Evolutionary conservation across 2,888 invertebrate species (phyloP).

Genomic region (Caenorhabditis sp.): DNA sequence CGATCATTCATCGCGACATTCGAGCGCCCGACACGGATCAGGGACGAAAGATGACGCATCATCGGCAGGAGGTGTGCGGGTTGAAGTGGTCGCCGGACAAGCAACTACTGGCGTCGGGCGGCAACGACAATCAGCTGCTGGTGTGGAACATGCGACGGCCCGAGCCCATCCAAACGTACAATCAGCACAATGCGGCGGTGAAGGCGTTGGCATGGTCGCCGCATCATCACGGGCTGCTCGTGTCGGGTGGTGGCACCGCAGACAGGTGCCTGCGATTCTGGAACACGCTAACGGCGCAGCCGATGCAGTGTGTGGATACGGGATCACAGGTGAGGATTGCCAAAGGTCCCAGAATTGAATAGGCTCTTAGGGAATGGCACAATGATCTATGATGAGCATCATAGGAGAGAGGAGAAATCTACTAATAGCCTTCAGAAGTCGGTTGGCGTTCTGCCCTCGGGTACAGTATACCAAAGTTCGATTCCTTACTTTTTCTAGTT

Average conservation of each 20-base stretch:
- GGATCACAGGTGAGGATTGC: conserved; percentile 99
- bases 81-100: conserved; percentile 99
- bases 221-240: conserved; percentile 96
- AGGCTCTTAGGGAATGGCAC: too few species aligned
- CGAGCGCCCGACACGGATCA: conserved; percentile 88
- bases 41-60: conserved; percentile 91
- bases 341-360: too few species aligned
- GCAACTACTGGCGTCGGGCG: conserved; percentile 97
- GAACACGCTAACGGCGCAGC: conserved; percentile 98
- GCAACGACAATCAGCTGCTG: conserved; percentile 96
- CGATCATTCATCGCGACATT: conserved; percentile 95
- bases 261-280: conserved; percentile 89
- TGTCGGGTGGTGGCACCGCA: conserved; percentile 99
- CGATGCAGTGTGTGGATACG: conserved; percentile 98
- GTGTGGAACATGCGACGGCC: conserved; percentile 93
- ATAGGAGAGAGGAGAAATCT: too few species aligned
- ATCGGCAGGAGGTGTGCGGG: conserved; percentile 97
- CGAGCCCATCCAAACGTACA: conserved; percentile 91
- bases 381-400: too few species aligned
- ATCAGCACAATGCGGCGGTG: conserved; percentile 96
- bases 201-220: conserved; percentile 99
- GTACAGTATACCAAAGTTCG: too few species aligned
- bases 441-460: too few species aligned
- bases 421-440: too few species aligned
- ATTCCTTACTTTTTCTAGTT: too few species aligned